Evolutionary conservation across 2,113 vertebrate genomes (phyloP), one percentile per base, ranked within the genome.

Genomic region (Eurystomus gularis): DNA sequence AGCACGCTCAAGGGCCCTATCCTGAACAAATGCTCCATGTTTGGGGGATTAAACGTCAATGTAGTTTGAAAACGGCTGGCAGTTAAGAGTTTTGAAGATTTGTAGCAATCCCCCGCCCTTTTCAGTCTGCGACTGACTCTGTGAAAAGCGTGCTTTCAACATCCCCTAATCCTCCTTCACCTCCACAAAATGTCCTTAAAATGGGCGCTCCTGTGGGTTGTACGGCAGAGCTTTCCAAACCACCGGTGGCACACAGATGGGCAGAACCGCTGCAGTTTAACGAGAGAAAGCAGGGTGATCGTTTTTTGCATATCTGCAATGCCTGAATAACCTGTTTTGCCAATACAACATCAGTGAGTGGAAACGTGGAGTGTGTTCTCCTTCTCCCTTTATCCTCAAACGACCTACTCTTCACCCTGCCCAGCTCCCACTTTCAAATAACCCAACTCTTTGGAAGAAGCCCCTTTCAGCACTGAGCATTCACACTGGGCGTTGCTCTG

Each of bases 321-420:
- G 90, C 93, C 87, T 80, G 91, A 94, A 95, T 82, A 96, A 96
- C 96, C 85, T 86, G 91, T 92, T 91, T 82, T 55, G 55, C 88
- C 94, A 89, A 95, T 86, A 88, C 90, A 93, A 25, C 51, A 44
- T 18, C 54, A 89, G 71, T 29, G 71, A 73, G 62, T 14, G 82
- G 81, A 92, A 95, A 93, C 25, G 49, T 65, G 29, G 86, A 82
- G 33, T 11, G 46, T 42, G 79, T 60, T 90, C 75, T 86, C 65
- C 58, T 62, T 75, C 65, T 86, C 80, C 60, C 49, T 93, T 70
- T 83, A 75, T 69, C 92, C 80, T 96, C 80, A 87, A 49, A 79
- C 7, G 49, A 96, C 80, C 70, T 23, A 9, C 52, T 58, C 88
- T 71, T 93, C 13, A 54, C 78, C 57, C 35, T 42, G 31, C 57